phyloP scores from a whole-genome alignment of 1,140 invertebrate species.

The Cydia amplana region DNA sequence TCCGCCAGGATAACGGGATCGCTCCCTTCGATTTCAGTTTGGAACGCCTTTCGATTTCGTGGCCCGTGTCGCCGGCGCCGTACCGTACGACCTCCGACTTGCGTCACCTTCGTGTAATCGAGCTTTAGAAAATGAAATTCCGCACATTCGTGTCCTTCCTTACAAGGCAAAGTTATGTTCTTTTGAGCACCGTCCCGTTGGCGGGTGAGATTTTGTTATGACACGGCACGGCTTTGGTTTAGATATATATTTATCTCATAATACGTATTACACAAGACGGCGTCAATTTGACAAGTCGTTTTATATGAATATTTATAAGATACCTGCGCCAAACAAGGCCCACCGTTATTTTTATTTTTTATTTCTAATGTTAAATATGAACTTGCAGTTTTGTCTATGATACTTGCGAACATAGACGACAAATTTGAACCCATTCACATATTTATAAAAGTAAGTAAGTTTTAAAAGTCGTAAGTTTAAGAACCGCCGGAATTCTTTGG shows the following conservation, averaged over 20 bases:
- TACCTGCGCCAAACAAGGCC: no score
- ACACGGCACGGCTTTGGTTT: neutral
- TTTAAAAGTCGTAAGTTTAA: no score
- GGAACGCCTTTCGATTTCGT: slow-evolving; percentile 74
- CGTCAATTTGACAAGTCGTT: no score
- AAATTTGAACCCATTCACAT: no score
- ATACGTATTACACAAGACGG: neutral
- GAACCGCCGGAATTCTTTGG: no score
- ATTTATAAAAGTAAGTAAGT: no score
- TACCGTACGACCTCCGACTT: slow-evolving; percentile 64
- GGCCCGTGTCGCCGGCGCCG: slow-evolving; percentile 64
- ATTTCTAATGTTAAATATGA: no score
- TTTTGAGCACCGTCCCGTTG: slow-evolving; percentile 52
- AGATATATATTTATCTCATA: neutral
- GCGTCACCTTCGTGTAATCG: slow-evolving; percentile 72
- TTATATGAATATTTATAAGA: no score
- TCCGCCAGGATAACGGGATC: slow-evolving; percentile 69
- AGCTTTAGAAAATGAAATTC: slow-evolving; percentile 78
- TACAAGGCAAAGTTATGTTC: slow-evolving; percentile 64
- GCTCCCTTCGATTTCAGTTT: slow-evolving; percentile 75
- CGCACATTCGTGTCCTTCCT: slow-evolving; percentile 67
- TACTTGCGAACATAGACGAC: no score
- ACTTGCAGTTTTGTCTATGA: no score
- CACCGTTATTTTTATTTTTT: no score
- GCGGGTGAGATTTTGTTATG: slow-evolving; percentile 34